These are phyloP conservation scores for Oconnorella tubifera DNA, from an alignment of 2,888 invertebrate species.

Conservation along the genomic window DNA sequence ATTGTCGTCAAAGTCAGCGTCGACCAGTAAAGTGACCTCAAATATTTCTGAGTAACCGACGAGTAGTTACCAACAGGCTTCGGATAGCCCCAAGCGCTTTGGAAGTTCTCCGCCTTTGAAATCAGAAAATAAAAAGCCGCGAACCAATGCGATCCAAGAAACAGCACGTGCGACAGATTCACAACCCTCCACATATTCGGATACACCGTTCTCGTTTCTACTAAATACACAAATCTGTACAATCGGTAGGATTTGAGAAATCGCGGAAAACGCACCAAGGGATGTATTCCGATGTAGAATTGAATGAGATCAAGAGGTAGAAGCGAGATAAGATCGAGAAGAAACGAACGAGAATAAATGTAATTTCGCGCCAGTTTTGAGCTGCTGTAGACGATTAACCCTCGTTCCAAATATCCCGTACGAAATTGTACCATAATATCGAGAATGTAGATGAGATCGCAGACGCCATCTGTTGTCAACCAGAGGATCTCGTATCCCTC, in stretches of 20 bases:
- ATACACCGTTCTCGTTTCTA: slow-evolving; percentile 90
- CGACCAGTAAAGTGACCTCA: slow-evolving; percentile 94
- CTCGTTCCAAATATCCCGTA: slow-evolving; percentile 91
- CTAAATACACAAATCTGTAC: slow-evolving; percentile 80
- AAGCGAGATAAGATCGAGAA: slow-evolving; percentile 77
- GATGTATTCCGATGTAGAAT: slow-evolving; percentile 67
- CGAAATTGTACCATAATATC: slow-evolving; percentile 88
- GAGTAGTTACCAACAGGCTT: slow-evolving; percentile 68
- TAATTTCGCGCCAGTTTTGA: slow-evolving; percentile 61
- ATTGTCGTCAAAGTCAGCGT: slow-evolving; percentile 92
- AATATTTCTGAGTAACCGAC: slow-evolving; percentile 83
- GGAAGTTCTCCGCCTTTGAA: slow-evolving; percentile 66
- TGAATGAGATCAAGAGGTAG: slow-evolving; percentile 84
- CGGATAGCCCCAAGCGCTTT: slow-evolving; percentile 59
- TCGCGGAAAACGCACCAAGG: slow-evolving; percentile 69
- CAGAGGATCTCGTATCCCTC: slow-evolving; percentile 42
- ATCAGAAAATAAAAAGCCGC: slow-evolving; percentile 94
- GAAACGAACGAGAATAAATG: slow-evolving; percentile 75
- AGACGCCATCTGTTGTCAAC: slow-evolving; percentile 67
- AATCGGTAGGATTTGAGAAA: slow-evolving; percentile 72
- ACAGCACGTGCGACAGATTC: slow-evolving; percentile 87
- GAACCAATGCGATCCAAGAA: slow-evolving; percentile 94
- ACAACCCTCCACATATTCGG: slow-evolving; percentile 94
- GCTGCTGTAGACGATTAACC: slow-evolving; percentile 76
- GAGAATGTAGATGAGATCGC: slow-evolving; percentile 79